Evolutionary conservation across 2,113 vertebrate genomes (phyloP), one percentile per base, ranked within the genome.

Genomic region (Alligator mississippiensis): DNA sequence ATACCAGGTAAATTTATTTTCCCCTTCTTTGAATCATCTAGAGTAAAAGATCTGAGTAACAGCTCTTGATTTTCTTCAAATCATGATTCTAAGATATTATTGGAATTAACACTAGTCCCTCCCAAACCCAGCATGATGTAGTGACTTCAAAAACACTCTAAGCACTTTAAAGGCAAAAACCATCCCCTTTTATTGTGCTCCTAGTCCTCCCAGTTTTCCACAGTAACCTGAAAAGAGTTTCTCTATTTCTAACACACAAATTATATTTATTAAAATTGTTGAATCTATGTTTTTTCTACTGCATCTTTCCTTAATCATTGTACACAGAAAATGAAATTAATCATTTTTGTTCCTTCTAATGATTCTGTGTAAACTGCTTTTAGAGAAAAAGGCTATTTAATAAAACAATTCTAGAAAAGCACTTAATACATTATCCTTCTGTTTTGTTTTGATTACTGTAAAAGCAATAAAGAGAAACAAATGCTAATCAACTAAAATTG

Each of bases 321-420:
- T 60, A 17, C 38, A 68, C 38, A 77, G 89, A 82, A 27, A 92
- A 2, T 63, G 19, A 70, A 54, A 95, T 89, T 3, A 2, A 86
- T 21, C 30, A 34, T 75, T 80, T 11, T 74, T 34, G 88, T 76
- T 76, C 92, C 68, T 47, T 88, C 9, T 34, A 95, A 95, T 70
- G 64, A 55, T 22, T 78, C 27, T 59, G 3, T 5, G 82, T 25
- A 68, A 90, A 74, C 82, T 21, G 90, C 54, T 77, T 75, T 87
- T 68, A 79, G 84, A 90, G 47, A 66, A 79, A 93, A 88, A 18
- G 16, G 47, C 88, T 47, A 89, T 76, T 34, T 85, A 88, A 75
- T 76, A 88, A 76, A 92, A 3, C 70, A 84, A 62, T 74, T 93
- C 93, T 90, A 95, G 68, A 88, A 88, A 95, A 22, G 30, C n/a